Evolutionary conservation across 2,113 vertebrate species (phyloP).

Genomic region (Lasiurus cinereus): DNA sequence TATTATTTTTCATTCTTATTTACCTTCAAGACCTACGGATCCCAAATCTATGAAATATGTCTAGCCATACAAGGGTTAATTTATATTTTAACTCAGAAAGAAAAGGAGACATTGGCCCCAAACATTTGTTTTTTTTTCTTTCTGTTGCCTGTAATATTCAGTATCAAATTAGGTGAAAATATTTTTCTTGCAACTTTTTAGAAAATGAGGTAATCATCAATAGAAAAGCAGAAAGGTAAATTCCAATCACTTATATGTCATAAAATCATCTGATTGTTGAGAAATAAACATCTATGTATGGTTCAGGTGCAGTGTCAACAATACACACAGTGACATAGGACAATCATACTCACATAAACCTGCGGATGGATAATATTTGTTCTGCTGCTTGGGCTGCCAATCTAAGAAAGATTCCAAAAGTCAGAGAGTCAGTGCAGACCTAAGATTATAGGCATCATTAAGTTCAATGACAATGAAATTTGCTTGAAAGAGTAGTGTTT

Average conservation of each 20-base stretch:
- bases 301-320: rapidly evolving
- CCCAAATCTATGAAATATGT: neutral
- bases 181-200: neutral
- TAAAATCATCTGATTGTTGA: neutral
- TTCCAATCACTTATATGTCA: neutral
- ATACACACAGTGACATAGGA: constrained; percentile 10
- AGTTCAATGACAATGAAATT: neutral
- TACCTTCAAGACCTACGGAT: constrained; percentile 27
- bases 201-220: neutral
- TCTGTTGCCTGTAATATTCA: neutral
- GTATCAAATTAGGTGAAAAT: neutral
- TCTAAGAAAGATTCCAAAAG: constrained; percentile 87
- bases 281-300: neutral
- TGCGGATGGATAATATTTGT: constrained; percentile 99
- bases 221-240: neutral
- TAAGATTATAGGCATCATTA: neutral
- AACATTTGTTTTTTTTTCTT: neutral
- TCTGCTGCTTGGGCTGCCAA: constrained; percentile 96
- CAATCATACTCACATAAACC: constrained; percentile 94
- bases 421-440: constrained; percentile 53
- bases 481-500: neutral
- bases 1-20: constrained; percentile 27
- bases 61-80: neutral
- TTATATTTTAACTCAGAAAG: constrained; percentile 8
- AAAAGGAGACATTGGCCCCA: neutral